These are phyloP conservation scores for Apis florea DNA, from an alignment of 1,140 invertebrate species.

Conservation along the genomic window DNA sequence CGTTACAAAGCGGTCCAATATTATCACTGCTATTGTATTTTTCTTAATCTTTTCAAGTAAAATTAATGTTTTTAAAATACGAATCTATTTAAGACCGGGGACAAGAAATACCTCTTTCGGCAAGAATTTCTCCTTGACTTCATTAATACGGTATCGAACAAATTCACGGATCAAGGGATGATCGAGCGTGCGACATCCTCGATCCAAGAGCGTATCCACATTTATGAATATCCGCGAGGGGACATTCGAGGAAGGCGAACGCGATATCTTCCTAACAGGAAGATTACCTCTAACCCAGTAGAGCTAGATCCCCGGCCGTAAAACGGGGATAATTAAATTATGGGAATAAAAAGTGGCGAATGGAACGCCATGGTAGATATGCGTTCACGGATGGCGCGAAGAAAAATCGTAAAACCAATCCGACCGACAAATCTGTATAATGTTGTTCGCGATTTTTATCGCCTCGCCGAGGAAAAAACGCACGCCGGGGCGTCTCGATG, in stretches of 20 bases:
- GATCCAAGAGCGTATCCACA: constrained; percentile 28
- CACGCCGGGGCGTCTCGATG: constrained; percentile 47
- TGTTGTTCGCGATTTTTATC: constrained; percentile 77
- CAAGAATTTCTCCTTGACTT: no score
- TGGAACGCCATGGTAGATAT: constrained; percentile 5
- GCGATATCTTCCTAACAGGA: constrained; percentile 63
- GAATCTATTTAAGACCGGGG: no score
- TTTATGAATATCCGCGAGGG: constrained; percentile 54
- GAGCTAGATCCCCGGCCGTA: constrained; percentile 68
- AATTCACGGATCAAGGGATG: constrained; percentile 36
- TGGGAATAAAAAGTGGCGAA: constrained; percentile 69
- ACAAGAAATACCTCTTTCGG: no score
- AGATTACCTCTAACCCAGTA: constrained; percentile 67
- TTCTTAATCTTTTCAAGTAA: no score
- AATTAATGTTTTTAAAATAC: no score
- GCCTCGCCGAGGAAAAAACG: constrained; percentile 41
- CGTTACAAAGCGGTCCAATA: no score
- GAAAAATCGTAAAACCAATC: constrained; percentile 78
- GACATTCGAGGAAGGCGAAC: constrained; percentile 48
- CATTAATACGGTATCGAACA: constrained; percentile 5
- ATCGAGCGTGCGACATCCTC: constrained; percentile 9
- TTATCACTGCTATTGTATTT: no score
- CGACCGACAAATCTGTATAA: constrained; percentile 78
- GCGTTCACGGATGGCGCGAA: constrained; percentile 56
- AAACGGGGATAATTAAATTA: constrained; percentile 78